Conservation (phyloP, 2,888 invertebrate species). For the Nemotelus nigrinus region DNA sequence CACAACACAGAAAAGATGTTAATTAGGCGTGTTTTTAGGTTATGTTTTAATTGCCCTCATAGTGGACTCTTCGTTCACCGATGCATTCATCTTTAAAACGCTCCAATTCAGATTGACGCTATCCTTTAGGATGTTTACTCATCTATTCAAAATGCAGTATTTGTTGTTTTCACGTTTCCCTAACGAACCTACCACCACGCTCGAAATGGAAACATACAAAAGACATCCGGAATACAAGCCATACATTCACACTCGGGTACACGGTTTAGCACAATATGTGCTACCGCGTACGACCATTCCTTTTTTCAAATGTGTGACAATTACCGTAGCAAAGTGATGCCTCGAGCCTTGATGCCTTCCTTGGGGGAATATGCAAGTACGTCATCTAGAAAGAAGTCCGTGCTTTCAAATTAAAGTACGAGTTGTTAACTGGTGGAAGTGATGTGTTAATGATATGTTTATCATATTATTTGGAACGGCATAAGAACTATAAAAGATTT, state of each 20-base stretch:
- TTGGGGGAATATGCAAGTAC: not conserved
- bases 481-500: conserved; percentile 5
- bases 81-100: not conserved
- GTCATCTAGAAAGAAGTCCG: too few species aligned
- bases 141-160: conserved; percentile 29
- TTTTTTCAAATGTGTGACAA: conserved; percentile 35
- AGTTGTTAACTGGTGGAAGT: conserved; percentile 5
- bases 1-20: conserved; percentile 28
- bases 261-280: not conserved
- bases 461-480: conserved; percentile 11
- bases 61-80: not conserved
- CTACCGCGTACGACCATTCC: conserved; percentile 36
- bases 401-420: not conserved
- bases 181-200: conserved; percentile 36
- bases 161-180: conserved; percentile 23
- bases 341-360: not conserved
- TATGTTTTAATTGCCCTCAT: conserved; percentile 62
- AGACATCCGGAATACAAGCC: too few species aligned
- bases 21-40: conserved; percentile 60
- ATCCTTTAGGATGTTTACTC: conserved; percentile 28
- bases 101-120: conserved; percentile 23
- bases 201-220: not conserved
- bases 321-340: conserved; percentile 4
- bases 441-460: conserved; percentile 37
- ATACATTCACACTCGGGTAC: not conserved